phyloP scores from a whole-genome alignment of 2,797 vertebrate species.

The Dendrocincla tyrannina region DNA sequence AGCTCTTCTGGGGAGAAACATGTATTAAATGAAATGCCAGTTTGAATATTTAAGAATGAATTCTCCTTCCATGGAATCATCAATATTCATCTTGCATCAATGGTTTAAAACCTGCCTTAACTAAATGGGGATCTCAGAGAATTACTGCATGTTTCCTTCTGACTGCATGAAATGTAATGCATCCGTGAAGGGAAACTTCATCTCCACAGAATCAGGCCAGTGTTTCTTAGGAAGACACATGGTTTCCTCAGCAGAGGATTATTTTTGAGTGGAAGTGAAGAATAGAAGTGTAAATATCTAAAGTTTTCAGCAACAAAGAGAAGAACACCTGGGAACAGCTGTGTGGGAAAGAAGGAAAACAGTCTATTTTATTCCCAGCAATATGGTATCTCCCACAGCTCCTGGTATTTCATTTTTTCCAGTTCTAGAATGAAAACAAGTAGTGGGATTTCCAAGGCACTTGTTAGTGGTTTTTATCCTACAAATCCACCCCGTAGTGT shows the following conservation, averaged over 20 bases:
- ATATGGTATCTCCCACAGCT: background rate
- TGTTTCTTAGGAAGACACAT: background rate
- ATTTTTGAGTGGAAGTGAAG: background rate
- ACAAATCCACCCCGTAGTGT: background rate
- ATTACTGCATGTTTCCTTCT: background rate
- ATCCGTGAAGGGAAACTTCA: background rate
- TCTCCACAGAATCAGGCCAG: background rate
- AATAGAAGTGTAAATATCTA: background rate
- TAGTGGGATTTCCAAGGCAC: background rate
- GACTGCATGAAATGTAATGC: background rate
- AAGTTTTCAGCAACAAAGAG: background rate
- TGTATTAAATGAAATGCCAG: background rate
- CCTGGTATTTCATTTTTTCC: background rate
- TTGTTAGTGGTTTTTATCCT: background rate
- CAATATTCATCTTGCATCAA: background rate
- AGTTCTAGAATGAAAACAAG: background rate
- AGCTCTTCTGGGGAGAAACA: background rate
- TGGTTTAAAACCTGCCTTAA: background rate
- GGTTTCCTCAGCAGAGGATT: background rate
- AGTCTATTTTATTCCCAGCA: background rate
- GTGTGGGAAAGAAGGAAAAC: background rate
- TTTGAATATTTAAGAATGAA: background rate
- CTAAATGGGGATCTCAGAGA: background rate
- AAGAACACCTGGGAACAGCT: background rate
- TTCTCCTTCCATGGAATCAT: background rate